These are phyloP conservation scores for Megaceryle alcyon DNA, from an alignment of 2,797 vertebrate genomes.

Conservation along the genomic window DNA sequence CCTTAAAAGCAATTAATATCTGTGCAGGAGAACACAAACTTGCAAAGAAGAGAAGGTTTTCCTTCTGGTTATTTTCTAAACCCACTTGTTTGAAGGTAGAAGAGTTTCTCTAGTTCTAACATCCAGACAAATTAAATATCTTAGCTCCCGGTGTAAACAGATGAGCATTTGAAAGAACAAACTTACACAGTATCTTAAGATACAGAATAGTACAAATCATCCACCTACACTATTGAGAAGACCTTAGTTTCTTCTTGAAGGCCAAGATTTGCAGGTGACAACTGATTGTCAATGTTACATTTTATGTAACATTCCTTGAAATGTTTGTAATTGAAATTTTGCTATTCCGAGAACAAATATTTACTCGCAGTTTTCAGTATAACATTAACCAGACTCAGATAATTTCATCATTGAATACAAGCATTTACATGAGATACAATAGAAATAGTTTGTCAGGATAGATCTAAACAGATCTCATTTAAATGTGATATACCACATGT, in stretches of 20 bases:
- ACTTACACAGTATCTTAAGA: not conserved
- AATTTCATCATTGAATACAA: not conserved
- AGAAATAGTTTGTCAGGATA: not conserved
- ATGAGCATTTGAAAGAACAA: not conserved
- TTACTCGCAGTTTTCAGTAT: not conserved
- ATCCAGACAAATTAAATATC: not conserved
- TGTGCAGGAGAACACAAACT: not conserved
- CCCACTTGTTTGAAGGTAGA: not conserved
- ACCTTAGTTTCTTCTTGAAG: rapidly evolving
- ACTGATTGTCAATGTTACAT: not conserved
- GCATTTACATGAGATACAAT: not conserved
- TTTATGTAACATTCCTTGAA: not conserved
- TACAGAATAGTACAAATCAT: not conserved
- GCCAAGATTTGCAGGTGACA: not conserved
- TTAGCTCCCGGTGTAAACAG: not conserved
- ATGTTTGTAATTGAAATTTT: not conserved
- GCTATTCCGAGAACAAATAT: not conserved
- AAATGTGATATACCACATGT: not conserved
- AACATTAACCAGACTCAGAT: not conserved
- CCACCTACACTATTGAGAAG: not conserved
- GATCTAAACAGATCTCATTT: not conserved
- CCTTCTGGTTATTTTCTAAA: not conserved
- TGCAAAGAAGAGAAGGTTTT: not conserved
- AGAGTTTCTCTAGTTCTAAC: not conserved
- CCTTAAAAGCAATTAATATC: not conserved